phyloP scores from a whole-genome alignment of 1,140 invertebrate genomes.

The Steinernema khuongi region DNA sequence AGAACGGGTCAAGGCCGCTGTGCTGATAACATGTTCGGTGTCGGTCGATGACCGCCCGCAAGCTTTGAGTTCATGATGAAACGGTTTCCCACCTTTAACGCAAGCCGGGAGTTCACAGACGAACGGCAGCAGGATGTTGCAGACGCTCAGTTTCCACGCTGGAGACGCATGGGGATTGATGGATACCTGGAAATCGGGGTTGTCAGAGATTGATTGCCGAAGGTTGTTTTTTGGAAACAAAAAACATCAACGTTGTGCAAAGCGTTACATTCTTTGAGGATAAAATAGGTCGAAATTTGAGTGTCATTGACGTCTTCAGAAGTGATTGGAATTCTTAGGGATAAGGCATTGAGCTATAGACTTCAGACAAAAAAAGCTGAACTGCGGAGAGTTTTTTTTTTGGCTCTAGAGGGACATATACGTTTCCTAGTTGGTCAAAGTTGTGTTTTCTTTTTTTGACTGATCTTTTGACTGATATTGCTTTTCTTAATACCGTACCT shows the following conservation, averaged over 20 bases:
- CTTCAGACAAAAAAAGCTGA: background rate
- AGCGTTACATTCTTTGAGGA: background rate
- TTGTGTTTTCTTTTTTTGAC: too few relatives aligned
- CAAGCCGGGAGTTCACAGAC: conserved; percentile 86
- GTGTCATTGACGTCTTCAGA: too few relatives aligned
- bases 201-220: background rate
- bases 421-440: too few relatives aligned
- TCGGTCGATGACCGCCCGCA: background rate
- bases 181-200: background rate
- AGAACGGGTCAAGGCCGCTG: background rate
- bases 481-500: conserved; percentile 47
- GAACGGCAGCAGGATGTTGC: conserved; percentile 84
- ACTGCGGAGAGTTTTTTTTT: background rate
- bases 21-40: background rate
- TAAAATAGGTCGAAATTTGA: background rate
- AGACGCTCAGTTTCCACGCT: conserved; percentile 61
- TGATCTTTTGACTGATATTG: too few relatives aligned
- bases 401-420: too few relatives aligned
- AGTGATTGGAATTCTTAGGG: too few relatives aligned
- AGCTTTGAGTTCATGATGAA: conserved; percentile 18
- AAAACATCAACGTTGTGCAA: background rate
- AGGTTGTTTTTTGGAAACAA: background rate
- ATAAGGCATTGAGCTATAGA: background rate
- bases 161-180: background rate
- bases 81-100: conserved; percentile 68